Evolutionary conservation across 2,888 invertebrate genomes (phyloP), one percentile per base, ranked within the genome.

Genomic region (Callyntrura guangdongensis): DNA sequence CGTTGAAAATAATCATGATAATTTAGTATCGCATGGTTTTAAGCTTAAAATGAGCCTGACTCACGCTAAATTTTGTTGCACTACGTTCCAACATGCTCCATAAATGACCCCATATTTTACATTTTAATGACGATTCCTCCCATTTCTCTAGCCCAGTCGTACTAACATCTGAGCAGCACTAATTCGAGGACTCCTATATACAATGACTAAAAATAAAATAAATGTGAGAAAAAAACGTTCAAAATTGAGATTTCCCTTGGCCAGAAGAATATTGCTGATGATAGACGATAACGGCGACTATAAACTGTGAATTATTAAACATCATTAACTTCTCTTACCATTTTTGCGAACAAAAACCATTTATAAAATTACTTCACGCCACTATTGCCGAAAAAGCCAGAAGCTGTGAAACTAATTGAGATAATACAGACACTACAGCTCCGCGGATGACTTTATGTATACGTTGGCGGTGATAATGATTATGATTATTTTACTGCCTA

Each of bases 401-500:
- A 69, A 69, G 67, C 27, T 69, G n/a, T n/a, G 4, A 69, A 69
- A 36, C 67, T 69, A 64, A 22, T 64, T 64, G 64, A 64, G 61
- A 61, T 20, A 61, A 17, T 61, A 61, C 61, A 4, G 14, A 8
- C 4, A 47, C 47, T 47, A 47, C 47, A 8, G 11, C 47, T 47
- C 11, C 11, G n/a, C n/a, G n/a, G n/a, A n/a, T n/a, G n/a, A n/a
- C n/a, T n/a, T n/a, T n/a, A n/a, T n/a, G n/a, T n/a, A n/a, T n/a
- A n/a, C n/a, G n/a, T n/a, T n/a, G n/a, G n/a, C n/a, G n/a, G n/a
- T n/a, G n/a, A n/a, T n/a, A n/a, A n/a, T n/a, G n/a, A n/a, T n/a
- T n/a, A 11, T 47, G 11, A 47, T 47, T 53, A n/a, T 36, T 36
- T 9, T 53, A 53, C 53, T 53, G 53, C n/a, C 36, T 14, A n/a